Evolutionary conservation across 2,113 vertebrate species (phyloP).

Genomic region (Salvator merianae): DNA sequence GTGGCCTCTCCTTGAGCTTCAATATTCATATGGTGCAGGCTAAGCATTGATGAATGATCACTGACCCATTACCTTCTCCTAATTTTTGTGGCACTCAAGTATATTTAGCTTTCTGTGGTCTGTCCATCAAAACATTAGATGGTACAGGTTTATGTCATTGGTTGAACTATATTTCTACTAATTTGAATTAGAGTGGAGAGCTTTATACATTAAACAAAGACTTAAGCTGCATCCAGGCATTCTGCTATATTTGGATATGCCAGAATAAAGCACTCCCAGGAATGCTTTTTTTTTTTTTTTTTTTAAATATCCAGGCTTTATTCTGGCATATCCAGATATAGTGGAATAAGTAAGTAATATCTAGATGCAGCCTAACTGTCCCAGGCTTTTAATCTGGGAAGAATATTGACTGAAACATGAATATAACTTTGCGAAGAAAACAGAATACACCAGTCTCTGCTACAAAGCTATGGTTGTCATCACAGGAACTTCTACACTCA

Average conservation of each 20-base stretch:
- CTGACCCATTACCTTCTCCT: background rate
- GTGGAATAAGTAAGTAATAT: too few species aligned
- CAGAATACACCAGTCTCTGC: background rate
- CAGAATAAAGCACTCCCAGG: too few species aligned
- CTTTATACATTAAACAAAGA: background rate
- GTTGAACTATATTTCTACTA: background rate
- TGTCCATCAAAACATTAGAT: background rate
- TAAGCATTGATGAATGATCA: background rate
- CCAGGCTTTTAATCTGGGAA: background rate
- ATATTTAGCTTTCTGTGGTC: background rate
- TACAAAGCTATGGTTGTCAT: background rate
- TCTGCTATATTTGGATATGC: too few species aligned
- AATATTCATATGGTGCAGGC: background rate
- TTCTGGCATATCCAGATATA: too few species aligned
- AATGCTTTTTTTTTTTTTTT: too few species aligned
- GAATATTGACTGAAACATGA: constrained; percentile 11
- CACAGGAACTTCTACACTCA: constrained; percentile 14
- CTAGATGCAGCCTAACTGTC: background rate
- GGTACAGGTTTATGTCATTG: background rate
- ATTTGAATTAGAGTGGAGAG: background rate
- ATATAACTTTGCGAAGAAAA: background rate
- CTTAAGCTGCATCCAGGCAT: too few species aligned
- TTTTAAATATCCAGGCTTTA: too few species aligned
- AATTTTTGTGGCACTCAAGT: background rate
- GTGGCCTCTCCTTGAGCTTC: too few species aligned